These are phyloP conservation scores for Theropithecus gelada DNA, from an alignment of 2,113 vertebrate genomes.

Conservation along the genomic window DNA sequence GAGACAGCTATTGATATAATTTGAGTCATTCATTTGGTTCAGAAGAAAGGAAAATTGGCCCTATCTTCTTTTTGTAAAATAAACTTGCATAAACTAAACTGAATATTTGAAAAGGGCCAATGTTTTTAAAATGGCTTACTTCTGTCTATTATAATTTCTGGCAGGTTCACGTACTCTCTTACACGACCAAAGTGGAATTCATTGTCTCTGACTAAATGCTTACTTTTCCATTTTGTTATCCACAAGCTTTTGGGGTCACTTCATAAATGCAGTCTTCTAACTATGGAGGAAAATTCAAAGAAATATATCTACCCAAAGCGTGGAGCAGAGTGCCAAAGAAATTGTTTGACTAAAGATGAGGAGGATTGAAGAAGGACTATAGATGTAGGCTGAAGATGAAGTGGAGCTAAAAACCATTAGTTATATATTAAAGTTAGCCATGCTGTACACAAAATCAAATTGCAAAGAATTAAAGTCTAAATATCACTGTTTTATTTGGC, in stretches of 20 bases:
- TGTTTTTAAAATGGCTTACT: not conserved
- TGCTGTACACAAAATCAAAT: not conserved
- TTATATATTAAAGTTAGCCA: not conserved
- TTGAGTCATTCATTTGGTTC: not conserved
- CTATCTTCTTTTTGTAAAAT: not conserved
- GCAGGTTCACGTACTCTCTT: not conserved
- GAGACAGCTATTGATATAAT: not conserved
- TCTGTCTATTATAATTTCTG: not conserved
- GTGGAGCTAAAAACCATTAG: not conserved
- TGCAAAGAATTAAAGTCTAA: not conserved
- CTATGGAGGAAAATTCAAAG: conserved; percentile 5
- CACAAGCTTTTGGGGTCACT: not conserved
- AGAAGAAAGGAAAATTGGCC: conserved; percentile 12
- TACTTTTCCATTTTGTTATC: not conserved
- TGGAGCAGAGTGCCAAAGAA: not conserved
- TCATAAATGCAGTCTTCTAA: not conserved
- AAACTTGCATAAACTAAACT: not conserved
- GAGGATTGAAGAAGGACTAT: not conserved
- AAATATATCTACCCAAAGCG: not conserved
- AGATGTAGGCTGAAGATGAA: not conserved
- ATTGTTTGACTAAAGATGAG: not conserved
- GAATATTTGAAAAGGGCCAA: not conserved
- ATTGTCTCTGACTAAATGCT: not conserved
- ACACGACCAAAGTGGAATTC: not conserved
- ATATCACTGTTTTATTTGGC: not conserved